Conservation (phyloP, 2,797 vertebrate genomes). For the Pipistrellus nathusii region DNA sequence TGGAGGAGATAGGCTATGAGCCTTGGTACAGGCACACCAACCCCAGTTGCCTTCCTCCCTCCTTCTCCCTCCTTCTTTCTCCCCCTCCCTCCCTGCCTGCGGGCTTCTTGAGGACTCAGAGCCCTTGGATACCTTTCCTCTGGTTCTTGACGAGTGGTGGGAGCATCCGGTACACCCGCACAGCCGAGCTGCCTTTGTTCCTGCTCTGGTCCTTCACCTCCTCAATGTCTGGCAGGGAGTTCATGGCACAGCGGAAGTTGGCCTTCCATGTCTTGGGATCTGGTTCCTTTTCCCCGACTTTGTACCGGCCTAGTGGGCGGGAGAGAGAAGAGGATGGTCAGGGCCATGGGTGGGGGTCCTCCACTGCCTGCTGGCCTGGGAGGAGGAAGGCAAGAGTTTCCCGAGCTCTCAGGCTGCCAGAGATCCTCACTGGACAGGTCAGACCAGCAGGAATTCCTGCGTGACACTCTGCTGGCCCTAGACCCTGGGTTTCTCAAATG, state of each 20-base stretch:
- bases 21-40: not conserved
- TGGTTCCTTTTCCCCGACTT: constrained; percentile 87
- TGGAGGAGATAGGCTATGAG: constrained; percentile 59
- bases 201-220: constrained; percentile 96
- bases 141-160: constrained; percentile 88
- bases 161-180: constrained; percentile 96
- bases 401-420: not conserved
- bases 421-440: not conserved
- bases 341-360: not conserved
- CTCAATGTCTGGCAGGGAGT: constrained; percentile 96
- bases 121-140: constrained; percentile 88
- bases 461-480: not conserved
- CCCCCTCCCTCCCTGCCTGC: not conserved
- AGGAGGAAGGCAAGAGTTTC: not conserved
- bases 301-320: constrained; percentile 92
- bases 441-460: not conserved
- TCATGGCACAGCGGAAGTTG: constrained; percentile 99
- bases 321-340: not conserved
- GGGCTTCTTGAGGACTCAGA: not conserved
- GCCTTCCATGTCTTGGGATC: constrained; percentile 99
- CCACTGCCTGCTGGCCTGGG: not conserved
- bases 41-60: not conserved
- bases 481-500: not conserved
- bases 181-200: constrained; percentile 95
- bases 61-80: not conserved